Conservation (phyloP, 53 echinoderm and acorn worm genomes). For the Antedon mediterranea region DNA sequence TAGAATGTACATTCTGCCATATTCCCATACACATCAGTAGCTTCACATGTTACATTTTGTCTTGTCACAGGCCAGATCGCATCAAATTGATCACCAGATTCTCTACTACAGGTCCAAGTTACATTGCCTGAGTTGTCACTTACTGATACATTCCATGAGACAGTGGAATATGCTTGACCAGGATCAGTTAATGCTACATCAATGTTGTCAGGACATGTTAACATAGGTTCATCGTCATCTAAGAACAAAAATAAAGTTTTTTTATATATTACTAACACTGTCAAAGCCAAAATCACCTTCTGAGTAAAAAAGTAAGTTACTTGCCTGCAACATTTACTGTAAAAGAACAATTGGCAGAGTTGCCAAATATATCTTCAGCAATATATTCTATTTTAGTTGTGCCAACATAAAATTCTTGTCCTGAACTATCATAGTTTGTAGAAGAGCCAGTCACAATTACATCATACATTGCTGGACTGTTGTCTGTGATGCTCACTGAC, state of each 20-base stretch:
- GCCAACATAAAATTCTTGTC: not conserved
- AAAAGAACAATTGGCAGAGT: not conserved
- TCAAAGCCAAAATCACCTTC: no score
- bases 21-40: constrained; percentile 8
- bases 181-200: constrained; percentile 1
- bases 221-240: constrained; percentile 5
- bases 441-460: not conserved
- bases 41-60: constrained; percentile 5
- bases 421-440: not conserved
- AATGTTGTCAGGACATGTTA: constrained; percentile 8
- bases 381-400: not conserved
- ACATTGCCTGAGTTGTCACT: constrained; percentile 11
- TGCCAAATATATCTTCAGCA: not conserved
- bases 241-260: not conserved
- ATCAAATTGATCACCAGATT: constrained; percentile 4
- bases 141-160: constrained; percentile 8
- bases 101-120: not conserved
- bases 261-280: no score
- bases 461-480: not conserved
- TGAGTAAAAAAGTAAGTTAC: no score
- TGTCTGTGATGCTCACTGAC: not conserved
- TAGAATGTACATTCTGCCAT: constrained; percentile 3
- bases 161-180: not conserved
- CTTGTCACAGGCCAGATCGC: not conserved
- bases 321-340: not conserved